Evolutionary conservation across 2,113 vertebrate species (phyloP).

Genomic region (Gavialis gangeticus): DNA sequence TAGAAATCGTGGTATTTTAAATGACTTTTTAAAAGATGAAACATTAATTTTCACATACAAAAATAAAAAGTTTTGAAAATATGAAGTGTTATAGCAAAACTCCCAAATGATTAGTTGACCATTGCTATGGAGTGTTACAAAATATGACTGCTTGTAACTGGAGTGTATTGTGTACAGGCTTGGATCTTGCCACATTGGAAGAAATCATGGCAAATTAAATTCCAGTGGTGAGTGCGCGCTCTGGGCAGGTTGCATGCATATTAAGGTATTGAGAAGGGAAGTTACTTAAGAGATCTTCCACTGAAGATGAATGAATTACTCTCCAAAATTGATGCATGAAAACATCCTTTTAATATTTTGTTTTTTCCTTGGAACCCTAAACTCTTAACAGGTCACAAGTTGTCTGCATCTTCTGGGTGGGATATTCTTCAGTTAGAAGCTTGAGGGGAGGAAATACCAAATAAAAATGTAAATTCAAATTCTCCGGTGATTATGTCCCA

Average conservation of each 20-base stretch:
- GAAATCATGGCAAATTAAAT: background rate
- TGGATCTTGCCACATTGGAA: background rate
- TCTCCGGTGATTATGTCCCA: slow-evolving; percentile 16
- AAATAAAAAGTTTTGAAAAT: background rate
- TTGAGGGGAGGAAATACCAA: background rate
- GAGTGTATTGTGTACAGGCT: background rate
- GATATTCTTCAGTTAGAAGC: background rate
- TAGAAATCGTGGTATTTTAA: background rate
- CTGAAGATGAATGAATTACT: background rate
- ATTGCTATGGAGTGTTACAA: background rate
- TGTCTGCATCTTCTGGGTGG: background rate
- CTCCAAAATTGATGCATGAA: background rate
- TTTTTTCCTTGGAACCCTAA: background rate
- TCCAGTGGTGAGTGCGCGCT: background rate
- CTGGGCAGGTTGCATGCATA: background rate
- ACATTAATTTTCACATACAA: background rate
- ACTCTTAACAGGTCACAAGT: background rate
- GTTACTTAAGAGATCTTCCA: background rate
- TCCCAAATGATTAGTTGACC: background rate
- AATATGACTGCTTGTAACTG: background rate
- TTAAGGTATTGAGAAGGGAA: background rate
- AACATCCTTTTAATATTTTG: background rate
- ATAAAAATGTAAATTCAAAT: background rate
- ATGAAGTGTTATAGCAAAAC: background rate
- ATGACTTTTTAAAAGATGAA: background rate